phyloP scores from a whole-genome alignment of 2,888 invertebrate genomes.

The Metopia argyrocephala region DNA sequence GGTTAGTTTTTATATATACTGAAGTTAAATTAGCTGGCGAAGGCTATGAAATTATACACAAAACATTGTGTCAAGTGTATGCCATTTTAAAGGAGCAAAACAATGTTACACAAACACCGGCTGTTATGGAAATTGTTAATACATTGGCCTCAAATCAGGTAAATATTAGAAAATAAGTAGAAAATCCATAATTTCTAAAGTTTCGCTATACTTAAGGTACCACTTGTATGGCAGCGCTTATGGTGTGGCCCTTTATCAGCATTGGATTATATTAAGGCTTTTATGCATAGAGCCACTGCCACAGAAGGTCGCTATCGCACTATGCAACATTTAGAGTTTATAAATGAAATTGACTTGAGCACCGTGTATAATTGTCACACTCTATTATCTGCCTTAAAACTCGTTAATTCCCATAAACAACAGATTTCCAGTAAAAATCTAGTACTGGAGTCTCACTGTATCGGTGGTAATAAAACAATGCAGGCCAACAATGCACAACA shows the following conservation, averaged over 20 bases:
- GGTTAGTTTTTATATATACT: conserved; percentile 74
- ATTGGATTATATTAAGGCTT: conserved; percentile 75
- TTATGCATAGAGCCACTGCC: conserved; percentile 72
- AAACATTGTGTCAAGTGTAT: conserved; percentile 72
- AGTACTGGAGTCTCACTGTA: conserved; percentile 64
- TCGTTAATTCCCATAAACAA: conserved; percentile 73
- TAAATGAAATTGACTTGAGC: conserved; percentile 71
- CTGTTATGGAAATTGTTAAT: conserved; percentile 46
- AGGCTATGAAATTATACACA: conserved; percentile 75
- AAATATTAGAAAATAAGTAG: background rate
- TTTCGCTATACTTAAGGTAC: conserved; percentile 68
- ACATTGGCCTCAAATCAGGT: conserved; percentile 50
- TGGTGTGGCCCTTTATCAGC: conserved; percentile 76
- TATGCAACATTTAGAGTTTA: conserved; percentile 70
- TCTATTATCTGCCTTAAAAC: conserved; percentile 75
- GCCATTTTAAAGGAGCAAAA: conserved; percentile 70
- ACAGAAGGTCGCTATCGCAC: conserved; percentile 73
- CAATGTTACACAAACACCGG: conserved; percentile 71
- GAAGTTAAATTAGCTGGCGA: conserved; percentile 73
- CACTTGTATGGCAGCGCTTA: conserved; percentile 73
- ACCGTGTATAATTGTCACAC: conserved; percentile 76
- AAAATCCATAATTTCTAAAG: background rate
- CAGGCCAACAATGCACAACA: conserved; percentile 28
- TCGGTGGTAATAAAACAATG: background rate
- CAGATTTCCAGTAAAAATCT: conserved; percentile 74